phyloP scores from a whole-genome alignment of 2,113 vertebrate genomes.

The Tiliqua scincoides region DNA sequence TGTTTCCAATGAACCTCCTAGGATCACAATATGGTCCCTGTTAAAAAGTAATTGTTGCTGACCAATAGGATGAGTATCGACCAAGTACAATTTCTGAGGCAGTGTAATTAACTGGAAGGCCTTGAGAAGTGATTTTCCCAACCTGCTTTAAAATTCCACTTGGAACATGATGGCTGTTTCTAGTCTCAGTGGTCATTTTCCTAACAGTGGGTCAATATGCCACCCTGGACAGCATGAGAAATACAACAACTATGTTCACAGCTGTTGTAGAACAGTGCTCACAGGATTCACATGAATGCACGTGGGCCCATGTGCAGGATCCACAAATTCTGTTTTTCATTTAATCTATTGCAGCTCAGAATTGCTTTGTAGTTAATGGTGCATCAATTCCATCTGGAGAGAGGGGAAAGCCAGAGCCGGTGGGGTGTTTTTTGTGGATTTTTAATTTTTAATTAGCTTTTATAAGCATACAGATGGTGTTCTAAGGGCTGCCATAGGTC shows the following conservation, averaged over 20 bases:
- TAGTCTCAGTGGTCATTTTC: conserved; percentile 7
- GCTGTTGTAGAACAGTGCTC: not conserved
- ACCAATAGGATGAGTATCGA: not conserved
- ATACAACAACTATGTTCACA: not conserved
- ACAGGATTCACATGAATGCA: too few relatives aligned
- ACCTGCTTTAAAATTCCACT: not conserved
- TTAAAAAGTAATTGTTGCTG: not conserved
- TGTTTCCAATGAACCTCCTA: not conserved
- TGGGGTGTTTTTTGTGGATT: not conserved
- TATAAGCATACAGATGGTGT: not conserved
- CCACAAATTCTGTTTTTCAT: not conserved
- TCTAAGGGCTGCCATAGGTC: not conserved
- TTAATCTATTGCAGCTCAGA: not conserved
- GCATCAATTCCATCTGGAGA: not conserved
- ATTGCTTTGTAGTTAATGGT: not conserved
- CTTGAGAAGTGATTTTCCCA: not conserved
- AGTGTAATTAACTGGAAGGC: conserved; percentile 10
- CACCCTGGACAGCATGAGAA: not conserved
- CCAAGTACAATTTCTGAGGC: not conserved
- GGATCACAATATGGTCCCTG: not conserved
- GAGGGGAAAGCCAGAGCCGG: not conserved
- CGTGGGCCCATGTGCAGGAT: too few relatives aligned
- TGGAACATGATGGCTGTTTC: not conserved
- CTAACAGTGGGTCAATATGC: not conserved
- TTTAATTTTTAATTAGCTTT: not conserved